phyloP scores from a whole-genome alignment of 2,888 invertebrate species.

The Acronicta leporina region DNA sequence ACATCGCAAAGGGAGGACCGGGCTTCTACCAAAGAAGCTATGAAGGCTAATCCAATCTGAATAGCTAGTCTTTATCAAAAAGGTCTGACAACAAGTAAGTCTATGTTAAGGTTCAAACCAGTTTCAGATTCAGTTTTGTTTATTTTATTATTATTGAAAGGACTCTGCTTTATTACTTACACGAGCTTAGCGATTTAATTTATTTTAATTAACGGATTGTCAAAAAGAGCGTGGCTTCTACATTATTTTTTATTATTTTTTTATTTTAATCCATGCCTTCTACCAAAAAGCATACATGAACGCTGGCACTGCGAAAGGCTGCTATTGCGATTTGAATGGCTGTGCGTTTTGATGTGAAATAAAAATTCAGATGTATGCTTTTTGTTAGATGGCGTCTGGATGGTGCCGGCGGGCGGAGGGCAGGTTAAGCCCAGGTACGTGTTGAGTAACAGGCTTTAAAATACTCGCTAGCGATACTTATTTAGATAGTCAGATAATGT shows the following conservation, averaged over 20 bases:
- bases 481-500: slow-evolving; percentile 5
- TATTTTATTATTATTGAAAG: not conserved
- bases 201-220: not conserved
- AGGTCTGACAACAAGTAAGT: too few species aligned
- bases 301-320: slow-evolving; percentile 71
- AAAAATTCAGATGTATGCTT: slow-evolving; percentile 76
- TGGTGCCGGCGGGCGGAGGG: slow-evolving; percentile 33
- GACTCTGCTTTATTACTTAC: not conserved
- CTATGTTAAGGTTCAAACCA: not conserved
- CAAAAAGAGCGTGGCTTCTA: not conserved
- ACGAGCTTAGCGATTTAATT: slow-evolving; percentile 34
- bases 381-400: slow-evolving; percentile 77
- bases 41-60: not conserved
- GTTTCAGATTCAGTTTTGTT: not conserved
- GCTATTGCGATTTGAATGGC: slow-evolving; percentile 80
- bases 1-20: not conserved
- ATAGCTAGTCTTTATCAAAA: too few species aligned
- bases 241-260: slow-evolving; percentile 1
- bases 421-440: slow-evolving; percentile 57
- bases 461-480: slow-evolving; percentile 22
- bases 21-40: not conserved
- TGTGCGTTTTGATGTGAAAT: slow-evolving; percentile 73
- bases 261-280: slow-evolving; percentile 29
- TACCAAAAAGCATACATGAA: slow-evolving; percentile 78
- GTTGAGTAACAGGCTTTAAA: slow-evolving; percentile 23